Evolutionary conservation across 2,888 invertebrate species (phyloP).

Genomic region (Tenthredo mesomela): DNA sequence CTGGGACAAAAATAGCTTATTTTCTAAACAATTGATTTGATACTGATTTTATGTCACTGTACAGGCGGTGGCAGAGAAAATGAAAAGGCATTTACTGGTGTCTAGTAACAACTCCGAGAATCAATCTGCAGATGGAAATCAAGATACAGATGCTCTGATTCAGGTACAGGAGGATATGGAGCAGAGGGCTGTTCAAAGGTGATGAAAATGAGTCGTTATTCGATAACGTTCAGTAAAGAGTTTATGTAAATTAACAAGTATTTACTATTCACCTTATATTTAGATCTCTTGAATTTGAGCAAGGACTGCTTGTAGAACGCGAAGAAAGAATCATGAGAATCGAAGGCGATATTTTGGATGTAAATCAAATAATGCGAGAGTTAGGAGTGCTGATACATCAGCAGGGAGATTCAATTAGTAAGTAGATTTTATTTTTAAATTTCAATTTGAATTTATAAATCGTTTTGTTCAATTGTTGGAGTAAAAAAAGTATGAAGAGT

Average conservation of each 20-base stretch:
- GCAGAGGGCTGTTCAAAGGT: constrained; percentile 71
- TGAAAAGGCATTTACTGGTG: constrained; percentile 73
- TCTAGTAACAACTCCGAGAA: constrained; percentile 65
- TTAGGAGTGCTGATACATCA: constrained; percentile 85
- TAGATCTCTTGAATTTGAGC: constrained; percentile 87
- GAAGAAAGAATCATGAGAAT: constrained; percentile 90
- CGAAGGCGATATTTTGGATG: constrained; percentile 90
- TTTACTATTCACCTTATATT: background rate
- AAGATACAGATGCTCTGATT: constrained; percentile 69
- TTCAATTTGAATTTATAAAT: background rate
- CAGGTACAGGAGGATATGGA: constrained; percentile 71
- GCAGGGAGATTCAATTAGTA: constrained; percentile 88
- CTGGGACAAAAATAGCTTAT: background rate
- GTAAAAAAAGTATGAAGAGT: constrained; percentile 18
- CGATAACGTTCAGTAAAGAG: background rate
- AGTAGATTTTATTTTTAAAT: constrained; percentile 69
- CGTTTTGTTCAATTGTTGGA: background rate
- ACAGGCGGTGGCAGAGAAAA: constrained; percentile 72
- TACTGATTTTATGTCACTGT: constrained; percentile 31
- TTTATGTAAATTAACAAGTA: background rate
- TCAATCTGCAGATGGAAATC: constrained; percentile 66
- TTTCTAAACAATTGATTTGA: background rate
- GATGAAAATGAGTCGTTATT: background rate
- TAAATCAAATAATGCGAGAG: constrained; percentile 91
- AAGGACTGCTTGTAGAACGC: constrained; percentile 88